Evolutionary conservation across 2,888 invertebrate species (phyloP).

Genomic region (Strigamia crassipes): DNA sequence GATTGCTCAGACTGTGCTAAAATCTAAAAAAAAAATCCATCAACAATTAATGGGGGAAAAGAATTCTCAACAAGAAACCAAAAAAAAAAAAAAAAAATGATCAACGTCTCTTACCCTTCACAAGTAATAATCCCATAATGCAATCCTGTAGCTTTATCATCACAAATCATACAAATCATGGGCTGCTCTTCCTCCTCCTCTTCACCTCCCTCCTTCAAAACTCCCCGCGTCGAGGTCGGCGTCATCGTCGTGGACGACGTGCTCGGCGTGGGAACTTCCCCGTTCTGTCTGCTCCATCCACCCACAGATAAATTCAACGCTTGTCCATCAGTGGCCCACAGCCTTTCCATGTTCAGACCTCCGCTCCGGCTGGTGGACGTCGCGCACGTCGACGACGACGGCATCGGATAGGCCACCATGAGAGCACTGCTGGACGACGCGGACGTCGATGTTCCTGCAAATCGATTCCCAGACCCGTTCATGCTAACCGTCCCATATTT

Average conservation of each 20-base stretch:
- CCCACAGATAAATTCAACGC: conserved; percentile 52
- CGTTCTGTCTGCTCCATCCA: conserved; percentile 60
- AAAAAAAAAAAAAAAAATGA: neutral
- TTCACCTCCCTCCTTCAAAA: conserved; percentile 66
- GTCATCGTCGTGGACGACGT: neutral
- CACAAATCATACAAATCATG: conserved; percentile 98
- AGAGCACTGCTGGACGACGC: conserved; percentile 22
- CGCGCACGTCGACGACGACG: conserved; percentile 51
- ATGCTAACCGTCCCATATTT: neutral
- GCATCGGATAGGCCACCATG: conserved; percentile 46
- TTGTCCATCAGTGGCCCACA: conserved; percentile 74
- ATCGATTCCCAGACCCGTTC: conserved; percentile 36
- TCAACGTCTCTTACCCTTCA: conserved; percentile 73
- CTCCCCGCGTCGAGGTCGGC: conserved; percentile 7
- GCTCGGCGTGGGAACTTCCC: conserved; percentile 55
- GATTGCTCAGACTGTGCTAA: neutral
- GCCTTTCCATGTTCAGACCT: conserved; percentile 81
- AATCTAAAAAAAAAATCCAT: neutral
- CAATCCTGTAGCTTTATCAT: conserved; percentile 95
- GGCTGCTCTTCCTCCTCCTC: conserved; percentile 83
- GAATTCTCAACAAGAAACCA: neutral
- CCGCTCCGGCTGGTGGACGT: conserved; percentile 15
- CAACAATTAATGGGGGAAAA: neutral
- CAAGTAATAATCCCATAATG: conserved; percentile 99
- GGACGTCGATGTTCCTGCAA: conserved; percentile 17